phyloP scores from a whole-genome alignment of 2,888 invertebrate genomes.

The Alcis repandata region DNA sequence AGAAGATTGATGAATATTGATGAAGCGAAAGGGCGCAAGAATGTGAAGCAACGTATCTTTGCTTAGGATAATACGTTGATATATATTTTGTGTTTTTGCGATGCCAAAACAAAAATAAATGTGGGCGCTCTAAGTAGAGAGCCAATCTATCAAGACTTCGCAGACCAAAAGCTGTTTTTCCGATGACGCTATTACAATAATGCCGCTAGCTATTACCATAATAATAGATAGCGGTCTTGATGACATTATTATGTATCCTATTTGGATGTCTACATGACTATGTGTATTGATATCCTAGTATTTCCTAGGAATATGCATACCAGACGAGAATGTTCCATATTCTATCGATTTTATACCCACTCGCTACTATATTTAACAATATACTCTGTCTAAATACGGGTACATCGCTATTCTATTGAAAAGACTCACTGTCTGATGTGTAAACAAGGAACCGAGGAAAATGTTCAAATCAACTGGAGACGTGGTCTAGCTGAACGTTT shows the following conservation, averaged over 20 bases:
- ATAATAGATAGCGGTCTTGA: constrained; percentile 7
- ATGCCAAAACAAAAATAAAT: not conserved
- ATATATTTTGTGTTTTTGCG: not conserved
- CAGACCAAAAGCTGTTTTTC: constrained; percentile 2
- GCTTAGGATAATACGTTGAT: not conserved
- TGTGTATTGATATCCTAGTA: not conserved
- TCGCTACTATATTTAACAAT: too few species aligned
- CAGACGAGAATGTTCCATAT: too few species aligned
- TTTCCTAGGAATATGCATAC: too few species aligned
- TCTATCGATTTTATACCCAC: too few species aligned
- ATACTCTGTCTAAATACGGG: too few species aligned
- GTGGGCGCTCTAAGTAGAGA: not conserved
- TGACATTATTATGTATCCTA: not conserved
- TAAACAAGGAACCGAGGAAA: too few species aligned
- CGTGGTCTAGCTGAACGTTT: too few species aligned
- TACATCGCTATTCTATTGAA: too few species aligned
- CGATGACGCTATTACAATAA: constrained; percentile 14
- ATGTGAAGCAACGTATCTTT: not conserved
- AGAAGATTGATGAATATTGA: constrained; percentile 17
- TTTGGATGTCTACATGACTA: not conserved
- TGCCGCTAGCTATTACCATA: constrained; percentile 8
- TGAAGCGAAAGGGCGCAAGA: constrained; percentile 11
- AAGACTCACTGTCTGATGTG: too few species aligned
- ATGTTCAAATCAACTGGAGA: too few species aligned
- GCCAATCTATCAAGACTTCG: constrained; percentile 15